These are phyloP conservation scores for Spodoptera littoralis DNA, from an alignment of 2,888 invertebrate species.

Conservation along the genomic window DNA sequence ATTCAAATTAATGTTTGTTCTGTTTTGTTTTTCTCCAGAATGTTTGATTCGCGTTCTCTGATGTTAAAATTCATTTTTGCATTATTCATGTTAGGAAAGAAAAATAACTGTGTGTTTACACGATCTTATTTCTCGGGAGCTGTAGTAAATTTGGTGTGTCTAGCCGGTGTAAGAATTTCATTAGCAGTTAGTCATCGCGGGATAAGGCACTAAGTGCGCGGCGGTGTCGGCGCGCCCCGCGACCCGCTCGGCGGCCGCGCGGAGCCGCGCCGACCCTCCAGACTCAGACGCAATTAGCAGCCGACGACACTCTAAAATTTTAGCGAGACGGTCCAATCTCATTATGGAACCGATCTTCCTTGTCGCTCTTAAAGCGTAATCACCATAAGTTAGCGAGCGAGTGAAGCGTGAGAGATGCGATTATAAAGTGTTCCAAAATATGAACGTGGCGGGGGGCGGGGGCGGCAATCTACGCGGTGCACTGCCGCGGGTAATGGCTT, in stretches of 20 bases:
- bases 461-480: slow-evolving; percentile 85
- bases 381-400: slow-evolving; percentile 88
- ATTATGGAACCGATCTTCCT: slow-evolving; percentile 87
- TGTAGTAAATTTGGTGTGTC: slow-evolving; percentile 62
- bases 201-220: slow-evolving; percentile 64
- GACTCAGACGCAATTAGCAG: slow-evolving; percentile 85
- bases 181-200: slow-evolving; percentile 72
- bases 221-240: slow-evolving; percentile 47
- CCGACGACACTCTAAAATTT: slow-evolving; percentile 87
- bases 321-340: slow-evolving; percentile 87
- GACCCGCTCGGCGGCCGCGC: slow-evolving; percentile 35
- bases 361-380: slow-evolving; percentile 88
- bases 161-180: slow-evolving; percentile 71
- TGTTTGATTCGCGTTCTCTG: slow-evolving; percentile 79
- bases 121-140: slow-evolving; percentile 52
- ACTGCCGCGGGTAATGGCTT: slow-evolving; percentile 87
- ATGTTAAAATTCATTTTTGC: slow-evolving; percentile 71
- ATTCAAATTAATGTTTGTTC: slow-evolving; percentile 87
- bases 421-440: slow-evolving; percentile 89
- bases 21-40: slow-evolving; percentile 82
- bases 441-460: slow-evolving; percentile 74
- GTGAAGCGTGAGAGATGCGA: slow-evolving; percentile 88
- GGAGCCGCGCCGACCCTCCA: slow-evolving; percentile 62
- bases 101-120: slow-evolving; percentile 59
- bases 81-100: slow-evolving; percentile 62